Evolutionary conservation across 2,797 vertebrate species (phyloP).

Genomic region (Sebastes diploproa): DNA sequence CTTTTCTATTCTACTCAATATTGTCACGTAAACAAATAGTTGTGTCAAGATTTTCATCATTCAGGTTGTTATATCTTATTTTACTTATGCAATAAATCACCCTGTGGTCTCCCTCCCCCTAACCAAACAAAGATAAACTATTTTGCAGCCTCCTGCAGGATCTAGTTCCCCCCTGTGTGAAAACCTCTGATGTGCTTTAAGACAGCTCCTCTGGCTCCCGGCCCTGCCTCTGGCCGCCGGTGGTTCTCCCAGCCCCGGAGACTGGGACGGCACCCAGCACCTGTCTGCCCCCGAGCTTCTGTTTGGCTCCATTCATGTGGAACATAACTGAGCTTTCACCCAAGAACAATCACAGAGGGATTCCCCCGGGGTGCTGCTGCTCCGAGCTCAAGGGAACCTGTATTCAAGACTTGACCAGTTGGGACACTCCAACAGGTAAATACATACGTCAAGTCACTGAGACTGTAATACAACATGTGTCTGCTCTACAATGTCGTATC

Average conservation of each 20-base stretch:
- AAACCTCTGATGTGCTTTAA: not conserved
- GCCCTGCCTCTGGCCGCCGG: conserved; percentile 19
- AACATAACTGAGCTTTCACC: conserved; percentile 76
- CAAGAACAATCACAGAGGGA: conserved; percentile 69
- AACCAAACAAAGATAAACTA: too few relatives aligned
- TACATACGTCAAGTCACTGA: not conserved
- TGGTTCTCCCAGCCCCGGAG: conserved; percentile 26
- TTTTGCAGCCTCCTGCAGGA: not conserved
- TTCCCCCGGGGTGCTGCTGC: conserved; percentile 30
- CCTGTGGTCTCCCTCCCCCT: too few relatives aligned
- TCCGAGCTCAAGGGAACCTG: conserved; percentile 9
- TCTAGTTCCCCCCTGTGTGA: not conserved
- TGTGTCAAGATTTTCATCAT: not conserved
- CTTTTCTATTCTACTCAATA: not conserved
- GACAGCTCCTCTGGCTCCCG: conserved; percentile 35
- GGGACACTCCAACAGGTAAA: not conserved
- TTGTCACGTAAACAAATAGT: not conserved
- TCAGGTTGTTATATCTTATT: not conserved
- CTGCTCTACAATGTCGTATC: not conserved
- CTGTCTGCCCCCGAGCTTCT: conserved; percentile 62
- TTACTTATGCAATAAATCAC: rapidly evolving
- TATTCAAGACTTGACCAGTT: not conserved
- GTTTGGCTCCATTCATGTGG: conserved; percentile 70
- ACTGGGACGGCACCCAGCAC: conserved; percentile 71
- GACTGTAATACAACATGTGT: not conserved